Evolutionary conservation across 92 coral and sea anemone genomes (phyloP).

Genomic region (Epizoanthus rinbou): DNA sequence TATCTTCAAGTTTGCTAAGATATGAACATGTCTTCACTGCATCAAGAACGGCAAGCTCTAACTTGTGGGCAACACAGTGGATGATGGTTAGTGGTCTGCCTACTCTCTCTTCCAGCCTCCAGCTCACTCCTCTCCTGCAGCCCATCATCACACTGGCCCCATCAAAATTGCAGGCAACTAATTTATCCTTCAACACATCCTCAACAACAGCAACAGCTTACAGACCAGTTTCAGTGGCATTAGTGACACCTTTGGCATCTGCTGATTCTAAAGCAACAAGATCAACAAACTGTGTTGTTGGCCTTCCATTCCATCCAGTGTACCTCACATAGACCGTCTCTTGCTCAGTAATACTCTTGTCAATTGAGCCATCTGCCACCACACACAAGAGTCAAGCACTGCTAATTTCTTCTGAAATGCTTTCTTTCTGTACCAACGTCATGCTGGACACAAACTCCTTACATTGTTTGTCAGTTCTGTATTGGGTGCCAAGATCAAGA

Average conservation of each 20-base stretch:
- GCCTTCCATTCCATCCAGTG: slow-evolving; percentile 30
- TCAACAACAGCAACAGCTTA: slow-evolving; percentile 19
- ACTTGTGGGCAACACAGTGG: slow-evolving; percentile 62
- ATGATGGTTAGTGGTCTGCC: slow-evolving; percentile 38
- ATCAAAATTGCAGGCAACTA: slow-evolving; percentile 49
- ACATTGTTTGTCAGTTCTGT: slow-evolving; percentile 36
- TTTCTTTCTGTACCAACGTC: slow-evolving; percentile 21
- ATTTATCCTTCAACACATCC: slow-evolving; percentile 24
- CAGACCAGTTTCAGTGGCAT: slow-evolving; percentile 18
- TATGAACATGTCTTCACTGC: slow-evolving; percentile 38
- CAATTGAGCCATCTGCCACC: slow-evolving; percentile 41
- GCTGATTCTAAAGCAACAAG: slow-evolving; percentile 39
- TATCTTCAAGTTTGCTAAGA: slow-evolving; percentile 39
- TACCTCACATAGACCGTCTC: slow-evolving; percentile 39
- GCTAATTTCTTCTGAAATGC: slow-evolving; percentile 12
- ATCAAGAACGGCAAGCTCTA: slow-evolving; percentile 61
- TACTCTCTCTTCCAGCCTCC: slow-evolving; percentile 29
- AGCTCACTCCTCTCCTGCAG: slow-evolving; percentile 38
- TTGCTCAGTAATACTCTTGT: slow-evolving; percentile 29
- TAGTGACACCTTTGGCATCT: slow-evolving; percentile 36
- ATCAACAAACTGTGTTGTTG: slow-evolving; percentile 39
- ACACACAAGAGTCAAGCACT: slow-evolving; percentile 42
- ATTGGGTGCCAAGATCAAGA: slow-evolving; percentile 34
- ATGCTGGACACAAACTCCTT: slow-evolving; percentile 39
- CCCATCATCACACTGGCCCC: slow-evolving; percentile 54